Evolutionary conservation across 2,888 invertebrate genomes (phyloP).

Genomic region (Frankliniella fusca): DNA sequence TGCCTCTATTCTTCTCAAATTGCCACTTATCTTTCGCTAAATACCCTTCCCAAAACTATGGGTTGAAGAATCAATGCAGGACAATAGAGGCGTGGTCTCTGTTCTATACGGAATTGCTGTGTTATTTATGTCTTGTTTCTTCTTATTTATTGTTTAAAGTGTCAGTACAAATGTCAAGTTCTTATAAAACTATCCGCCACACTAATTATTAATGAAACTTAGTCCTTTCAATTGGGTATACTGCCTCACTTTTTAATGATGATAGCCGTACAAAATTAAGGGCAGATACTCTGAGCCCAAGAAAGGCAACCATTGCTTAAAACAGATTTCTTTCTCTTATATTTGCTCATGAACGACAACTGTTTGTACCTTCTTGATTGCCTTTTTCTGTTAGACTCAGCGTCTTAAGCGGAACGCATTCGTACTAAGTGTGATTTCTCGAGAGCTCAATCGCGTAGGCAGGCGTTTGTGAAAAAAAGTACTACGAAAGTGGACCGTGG

Average conservation of each 20-base stretch:
- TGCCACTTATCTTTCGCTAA: slow-evolving; percentile 6
- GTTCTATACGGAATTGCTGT: neutral
- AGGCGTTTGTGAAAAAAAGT: neutral
- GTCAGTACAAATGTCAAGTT: slow-evolving; percentile 20
- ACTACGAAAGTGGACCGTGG: slow-evolving; percentile 19
- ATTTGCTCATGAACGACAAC: neutral
- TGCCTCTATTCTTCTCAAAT: slow-evolving; percentile 22
- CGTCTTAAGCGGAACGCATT: neutral
- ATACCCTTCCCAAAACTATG: neutral
- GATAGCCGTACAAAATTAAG: no score
- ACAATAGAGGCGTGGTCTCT: neutral
- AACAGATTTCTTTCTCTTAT: neutral
- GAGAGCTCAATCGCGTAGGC: slow-evolving; percentile 21
- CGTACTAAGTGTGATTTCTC: neutral
- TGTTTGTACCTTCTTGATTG: neutral
- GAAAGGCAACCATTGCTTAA: no score
- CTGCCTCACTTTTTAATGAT: neutral
- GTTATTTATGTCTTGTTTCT: slow-evolving; percentile 4
- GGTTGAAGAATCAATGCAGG: neutral
- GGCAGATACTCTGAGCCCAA: no score
- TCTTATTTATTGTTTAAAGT: slow-evolving; percentile 18
- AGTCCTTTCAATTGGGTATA: no score
- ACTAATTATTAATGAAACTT: no score
- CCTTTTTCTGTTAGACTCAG: neutral
- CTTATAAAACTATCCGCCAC: neutral